phyloP scores from a whole-genome alignment of 2,888 invertebrate genomes.

The Drosophila quinaria region DNA sequence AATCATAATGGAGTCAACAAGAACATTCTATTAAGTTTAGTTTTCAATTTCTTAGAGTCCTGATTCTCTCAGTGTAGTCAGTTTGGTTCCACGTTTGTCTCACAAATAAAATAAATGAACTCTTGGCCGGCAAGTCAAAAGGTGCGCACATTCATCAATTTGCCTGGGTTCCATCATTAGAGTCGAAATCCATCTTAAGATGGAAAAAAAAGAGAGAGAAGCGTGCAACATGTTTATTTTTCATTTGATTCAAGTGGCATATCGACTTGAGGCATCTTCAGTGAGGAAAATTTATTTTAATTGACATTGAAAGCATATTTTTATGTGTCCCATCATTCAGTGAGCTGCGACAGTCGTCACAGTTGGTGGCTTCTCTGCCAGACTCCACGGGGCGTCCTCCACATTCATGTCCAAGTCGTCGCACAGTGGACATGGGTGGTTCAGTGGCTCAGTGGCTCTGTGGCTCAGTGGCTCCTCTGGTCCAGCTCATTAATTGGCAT shows the following conservation, averaged over 20 bases:
- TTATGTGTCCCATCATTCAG: slow-evolving; percentile 69
- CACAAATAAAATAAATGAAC: slow-evolving; percentile 50
- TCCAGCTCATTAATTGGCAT: slow-evolving; percentile 71
- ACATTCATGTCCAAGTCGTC: not conserved
- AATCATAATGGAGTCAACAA: too few relatives aligned
- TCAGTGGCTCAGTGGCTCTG: slow-evolving; percentile 10
- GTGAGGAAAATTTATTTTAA: slow-evolving; percentile 65
- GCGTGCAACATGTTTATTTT: slow-evolving; percentile 33
- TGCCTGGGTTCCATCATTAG: slow-evolving; percentile 37
- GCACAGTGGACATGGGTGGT: slow-evolving; percentile 24
- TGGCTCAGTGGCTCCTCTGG: slow-evolving; percentile 11
- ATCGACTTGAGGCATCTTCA: slow-evolving; percentile 25
- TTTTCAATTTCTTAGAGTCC: too few relatives aligned
- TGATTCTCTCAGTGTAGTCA: slow-evolving; percentile 5
- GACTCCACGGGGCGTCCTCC: slow-evolving; percentile 57
- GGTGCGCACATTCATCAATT: slow-evolving; percentile 58
- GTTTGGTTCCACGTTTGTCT: slow-evolving; percentile 6
- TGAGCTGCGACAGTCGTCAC: slow-evolving; percentile 57
- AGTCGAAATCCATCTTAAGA: slow-evolving; percentile 23
- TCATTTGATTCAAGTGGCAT: slow-evolving; percentile 38
- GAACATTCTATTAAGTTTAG: too few relatives aligned
- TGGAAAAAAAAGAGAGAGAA: not conserved
- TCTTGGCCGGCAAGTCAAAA: slow-evolving; percentile 47
- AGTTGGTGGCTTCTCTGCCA: slow-evolving; percentile 47
- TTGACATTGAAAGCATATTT: slow-evolving; percentile 79